Conservation (phyloP, 2,113 vertebrate species). For the Pandion haliaetus region DNA sequence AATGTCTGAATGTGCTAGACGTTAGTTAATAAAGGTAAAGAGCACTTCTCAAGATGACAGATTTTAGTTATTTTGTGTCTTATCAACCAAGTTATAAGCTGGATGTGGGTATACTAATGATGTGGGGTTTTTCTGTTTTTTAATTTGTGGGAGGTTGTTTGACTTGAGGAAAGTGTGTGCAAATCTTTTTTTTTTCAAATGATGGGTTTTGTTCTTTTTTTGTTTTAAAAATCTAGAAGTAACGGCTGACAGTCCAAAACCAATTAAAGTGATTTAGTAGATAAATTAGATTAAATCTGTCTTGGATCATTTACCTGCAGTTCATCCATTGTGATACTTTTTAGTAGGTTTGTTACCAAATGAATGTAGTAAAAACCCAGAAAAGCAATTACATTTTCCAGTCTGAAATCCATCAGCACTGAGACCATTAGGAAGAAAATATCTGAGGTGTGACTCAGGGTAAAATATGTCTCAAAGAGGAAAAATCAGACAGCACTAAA, state of each 20-base stretch:
- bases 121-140: background rate
- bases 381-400: slow-evolving; percentile 34
- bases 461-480: background rate
- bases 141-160: background rate
- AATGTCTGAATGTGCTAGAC: background rate
- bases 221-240: background rate
- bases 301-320: slow-evolving; percentile 15
- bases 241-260: background rate
- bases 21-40: background rate
- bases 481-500: background rate
- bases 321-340: background rate
- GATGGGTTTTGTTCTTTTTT: background rate
- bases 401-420: background rate
- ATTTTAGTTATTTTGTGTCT: background rate
- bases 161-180: background rate
- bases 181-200: background rate
- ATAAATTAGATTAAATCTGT: slow-evolving; percentile 8
- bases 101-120: background rate
- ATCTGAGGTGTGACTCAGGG: background rate
- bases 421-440: background rate
- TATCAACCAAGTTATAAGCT: background rate
- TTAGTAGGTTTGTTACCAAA: slow-evolving; percentile 15
- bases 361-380: background rate
- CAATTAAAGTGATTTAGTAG: slow-evolving; percentile 18
- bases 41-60: background rate